Percentiles rank a stretch among this genome's conserved stretches.
Conservation (phyloP, 2,888 invertebrate species). For the Tenthredo amoena region DNA sequence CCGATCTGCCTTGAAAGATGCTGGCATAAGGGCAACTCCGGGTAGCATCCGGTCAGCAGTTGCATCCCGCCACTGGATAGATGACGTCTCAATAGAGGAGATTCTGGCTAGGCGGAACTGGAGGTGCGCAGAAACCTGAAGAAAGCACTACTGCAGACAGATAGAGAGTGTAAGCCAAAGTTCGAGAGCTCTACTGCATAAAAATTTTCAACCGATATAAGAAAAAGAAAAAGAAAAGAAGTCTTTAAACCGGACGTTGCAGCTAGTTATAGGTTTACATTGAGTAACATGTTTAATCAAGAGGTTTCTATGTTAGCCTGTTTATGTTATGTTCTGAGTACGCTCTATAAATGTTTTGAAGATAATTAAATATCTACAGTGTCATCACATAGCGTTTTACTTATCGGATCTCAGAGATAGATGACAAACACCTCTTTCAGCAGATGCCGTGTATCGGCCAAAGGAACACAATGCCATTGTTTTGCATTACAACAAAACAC, state of each 20-base stretch:
- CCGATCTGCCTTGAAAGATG: constrained; percentile 57
- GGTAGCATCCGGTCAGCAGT: constrained; percentile 59
- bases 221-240: background rate
- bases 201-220: background rate
- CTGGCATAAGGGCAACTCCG: constrained; percentile 56
- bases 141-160: constrained; percentile 56
- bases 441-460: constrained; percentile 45
- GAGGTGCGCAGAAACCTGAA: constrained; percentile 58
- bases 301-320: too few relatives aligned
- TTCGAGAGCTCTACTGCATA: background rate
- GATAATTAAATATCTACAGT: background rate
- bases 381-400: constrained; percentile 48
- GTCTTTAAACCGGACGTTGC: too few relatives aligned
- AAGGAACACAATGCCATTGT: background rate
- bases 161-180: background rate
- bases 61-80: constrained; percentile 51
- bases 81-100: constrained; percentile 49
- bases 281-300: too few relatives aligned
- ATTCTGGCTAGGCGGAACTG: constrained; percentile 59
- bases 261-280: too few relatives aligned
- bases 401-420: constrained; percentile 46
- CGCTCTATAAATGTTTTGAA: too few relatives aligned
- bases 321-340: too few relatives aligned
- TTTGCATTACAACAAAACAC: constrained; percentile 51
- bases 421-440: constrained; percentile 49